Conservation (phyloP, 2,888 invertebrate genomes). For the Sminthurides aquaticus region DNA sequence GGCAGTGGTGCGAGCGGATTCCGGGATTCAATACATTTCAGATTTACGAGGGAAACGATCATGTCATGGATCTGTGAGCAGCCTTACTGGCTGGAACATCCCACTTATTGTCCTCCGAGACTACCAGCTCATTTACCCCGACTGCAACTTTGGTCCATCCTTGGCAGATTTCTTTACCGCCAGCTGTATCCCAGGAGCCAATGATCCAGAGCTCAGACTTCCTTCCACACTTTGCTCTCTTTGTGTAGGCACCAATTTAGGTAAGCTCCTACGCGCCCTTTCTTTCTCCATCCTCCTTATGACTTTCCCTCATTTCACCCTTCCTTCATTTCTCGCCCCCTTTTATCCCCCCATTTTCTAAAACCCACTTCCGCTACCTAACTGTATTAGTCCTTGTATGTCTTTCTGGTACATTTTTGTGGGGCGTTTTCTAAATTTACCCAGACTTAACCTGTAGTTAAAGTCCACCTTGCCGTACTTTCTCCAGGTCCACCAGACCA, state of each 20-base stretch:
- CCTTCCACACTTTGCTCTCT: conserved; percentile 41
- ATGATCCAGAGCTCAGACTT: conserved; percentile 33
- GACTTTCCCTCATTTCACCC: not conserved
- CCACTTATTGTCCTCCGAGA: conserved; percentile 40
- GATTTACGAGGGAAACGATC: conserved; percentile 41
- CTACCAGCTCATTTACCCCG: conserved; percentile 35
- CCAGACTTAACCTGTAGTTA: no score
- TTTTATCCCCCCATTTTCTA: no score
- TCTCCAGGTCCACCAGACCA: no score
- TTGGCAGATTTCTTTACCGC: conserved; percentile 39
- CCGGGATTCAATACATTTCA: conserved; percentile 40
- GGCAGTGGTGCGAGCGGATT: conserved; percentile 37
- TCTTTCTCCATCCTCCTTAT: no score
- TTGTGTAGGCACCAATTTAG: conserved; percentile 41
- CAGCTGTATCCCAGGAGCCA: conserved; percentile 43
- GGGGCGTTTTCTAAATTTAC: no score
- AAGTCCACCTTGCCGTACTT: no score
- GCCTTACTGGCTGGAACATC: conserved; percentile 41
- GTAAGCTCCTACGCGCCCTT: conserved; percentile 18
- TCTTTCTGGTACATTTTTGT: no score
- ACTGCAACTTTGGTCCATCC: conserved; percentile 40
- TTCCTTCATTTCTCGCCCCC: no score
- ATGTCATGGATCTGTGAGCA: conserved; percentile 37
- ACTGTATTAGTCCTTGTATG: no score
- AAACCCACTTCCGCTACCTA: not conserved